Base-by-base conservation (phyloP, 2,888 invertebrate genomes). In the Drosophila colorata region DNA sequence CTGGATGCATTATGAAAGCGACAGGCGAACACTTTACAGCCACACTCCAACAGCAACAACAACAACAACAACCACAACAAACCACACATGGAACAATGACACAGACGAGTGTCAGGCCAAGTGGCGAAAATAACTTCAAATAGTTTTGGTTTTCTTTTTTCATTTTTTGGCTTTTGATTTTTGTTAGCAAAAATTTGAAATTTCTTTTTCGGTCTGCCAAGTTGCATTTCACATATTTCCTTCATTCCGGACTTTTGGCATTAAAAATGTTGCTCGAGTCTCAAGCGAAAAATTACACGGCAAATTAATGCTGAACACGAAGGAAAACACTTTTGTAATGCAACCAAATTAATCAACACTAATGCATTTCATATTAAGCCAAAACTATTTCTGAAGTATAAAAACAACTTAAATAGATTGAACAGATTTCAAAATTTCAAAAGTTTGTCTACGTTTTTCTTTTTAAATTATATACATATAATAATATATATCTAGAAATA, bases 71-170 rank as follows among this genome's bases (percentile, higher is more conserved):
- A 53, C 56, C 53, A 35, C 55, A 61, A 40, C 68, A 68, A 46
- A 33, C 66, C 58, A 74, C 65, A 81, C 81, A 67, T 73, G 67
- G 59, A 87, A 88, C 86, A 88, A 88, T 88, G 87, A 82, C 81
- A 88, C 83, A 88, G 87, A 82, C 88, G 87, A 80, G 82, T 87
- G 87, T 80, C 83, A 88, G 83, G 81, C 88, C 88, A 80, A 88
- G 84, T 83, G 69, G 84, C 89, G 48, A 88, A 88, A 88, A 88
- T 88, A 83, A 87, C 89, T 87, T 89, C 88, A 84, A 84, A 84
- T 89, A 85, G 78, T 88, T 84, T 74, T 59, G 20, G 49, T 33
- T 56, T 59, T 38, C n/a, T 9, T 23, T 61, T 52, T 43, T 23
- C 5, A n/a, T 9, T 40, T 55, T 40, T 37, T 20, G 18, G 49